phyloP scores from a whole-genome alignment of 2,888 invertebrate species.

The Tetramorium bicarinatum region DNA sequence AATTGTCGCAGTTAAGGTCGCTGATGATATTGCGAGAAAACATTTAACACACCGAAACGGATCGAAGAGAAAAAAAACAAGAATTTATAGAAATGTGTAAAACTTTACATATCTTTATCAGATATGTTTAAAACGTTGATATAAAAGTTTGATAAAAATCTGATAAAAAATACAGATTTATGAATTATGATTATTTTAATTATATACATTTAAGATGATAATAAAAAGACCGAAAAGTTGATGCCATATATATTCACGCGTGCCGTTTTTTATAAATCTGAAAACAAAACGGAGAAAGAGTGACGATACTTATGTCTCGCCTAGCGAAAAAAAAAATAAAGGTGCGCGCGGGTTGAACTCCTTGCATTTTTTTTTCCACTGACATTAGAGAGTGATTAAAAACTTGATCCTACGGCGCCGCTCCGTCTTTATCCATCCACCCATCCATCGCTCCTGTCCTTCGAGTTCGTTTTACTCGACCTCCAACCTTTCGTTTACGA shows the following conservation, averaged over 20 bases:
- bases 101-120: neutral
- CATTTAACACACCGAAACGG: neutral
- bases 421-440: slow-evolving; percentile 74
- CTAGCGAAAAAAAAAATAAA: slow-evolving; percentile 21
- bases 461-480: slow-evolving; percentile 55
- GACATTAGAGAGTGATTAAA: slow-evolving; percentile 83
- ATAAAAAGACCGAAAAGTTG: neutral
- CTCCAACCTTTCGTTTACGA: slow-evolving; percentile 73
- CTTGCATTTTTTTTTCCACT: slow-evolving; percentile 76
- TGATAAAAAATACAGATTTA: neutral
- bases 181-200: neutral
- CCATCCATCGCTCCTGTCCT: slow-evolving; percentile 65
- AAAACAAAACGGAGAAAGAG: slow-evolving; percentile 9
- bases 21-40: neutral
- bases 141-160: too few relatives aligned
- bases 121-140: neutral
- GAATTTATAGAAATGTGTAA: neutral
- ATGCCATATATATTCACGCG: neutral
- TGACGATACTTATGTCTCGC: slow-evolving; percentile 61
- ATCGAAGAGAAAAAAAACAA: neutral
- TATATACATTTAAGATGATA: slow-evolving; percentile 6
- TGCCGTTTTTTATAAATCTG: neutral
- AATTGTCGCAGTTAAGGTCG: neutral
- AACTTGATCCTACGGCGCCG: slow-evolving; percentile 79
- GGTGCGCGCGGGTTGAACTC: slow-evolving; percentile 40